Evolutionary conservation across 2,113 vertebrate species (phyloP).

Genomic region (Lophochroa leadbeateri): DNA sequence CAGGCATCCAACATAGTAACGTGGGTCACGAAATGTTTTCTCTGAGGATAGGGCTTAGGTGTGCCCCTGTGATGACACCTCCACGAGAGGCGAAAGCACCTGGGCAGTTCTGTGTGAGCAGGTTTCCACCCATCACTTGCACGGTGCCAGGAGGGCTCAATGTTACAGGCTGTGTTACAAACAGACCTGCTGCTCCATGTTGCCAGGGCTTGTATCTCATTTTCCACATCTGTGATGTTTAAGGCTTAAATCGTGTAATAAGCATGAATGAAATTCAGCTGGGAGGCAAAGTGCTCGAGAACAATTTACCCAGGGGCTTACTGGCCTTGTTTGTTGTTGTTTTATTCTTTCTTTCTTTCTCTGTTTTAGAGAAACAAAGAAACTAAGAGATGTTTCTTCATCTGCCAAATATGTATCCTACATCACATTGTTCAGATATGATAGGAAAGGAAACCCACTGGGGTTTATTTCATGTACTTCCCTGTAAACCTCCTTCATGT

Average conservation of each 20-base stretch:
- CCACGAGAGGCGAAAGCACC: background rate
- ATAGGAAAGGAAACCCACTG: background rate
- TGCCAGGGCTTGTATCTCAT: background rate
- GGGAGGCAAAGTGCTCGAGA: background rate
- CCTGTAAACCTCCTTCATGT: background rate
- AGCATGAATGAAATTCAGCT: background rate
- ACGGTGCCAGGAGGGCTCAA: rapidly evolving
- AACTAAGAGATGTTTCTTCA: background rate
- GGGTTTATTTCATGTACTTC: background rate
- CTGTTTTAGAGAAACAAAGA: background rate
- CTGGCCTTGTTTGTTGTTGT: background rate
- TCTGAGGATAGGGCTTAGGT: background rate
- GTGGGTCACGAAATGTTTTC: rapidly evolving
- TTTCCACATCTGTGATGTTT: background rate
- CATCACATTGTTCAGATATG: background rate
- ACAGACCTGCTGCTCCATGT: background rate
- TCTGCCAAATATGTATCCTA: background rate
- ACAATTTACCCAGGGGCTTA: background rate
- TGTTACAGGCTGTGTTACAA: background rate
- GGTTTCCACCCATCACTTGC: background rate
- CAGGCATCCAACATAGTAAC: rapidly evolving
- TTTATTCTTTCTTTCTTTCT: background rate
- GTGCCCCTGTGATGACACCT: background rate
- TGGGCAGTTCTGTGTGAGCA: rapidly evolving
- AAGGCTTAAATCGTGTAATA: background rate